These are phyloP conservation scores for Odontamblyopus lacepedii DNA, from an alignment of 2,797 vertebrate genomes.

Conservation along the genomic window DNA sequence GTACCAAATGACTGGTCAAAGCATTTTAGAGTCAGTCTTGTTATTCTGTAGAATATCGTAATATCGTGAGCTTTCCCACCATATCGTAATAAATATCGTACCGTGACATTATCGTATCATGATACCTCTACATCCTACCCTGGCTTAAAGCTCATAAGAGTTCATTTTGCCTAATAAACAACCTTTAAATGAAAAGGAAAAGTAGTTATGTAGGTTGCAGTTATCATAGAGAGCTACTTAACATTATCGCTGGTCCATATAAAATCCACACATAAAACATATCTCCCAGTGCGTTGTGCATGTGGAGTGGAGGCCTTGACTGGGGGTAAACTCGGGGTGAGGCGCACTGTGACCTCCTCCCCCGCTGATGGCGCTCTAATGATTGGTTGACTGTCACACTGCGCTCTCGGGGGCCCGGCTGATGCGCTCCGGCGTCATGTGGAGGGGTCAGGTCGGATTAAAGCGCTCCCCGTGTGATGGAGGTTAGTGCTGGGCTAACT, in stretches of 20 bases:
- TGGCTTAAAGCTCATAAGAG: no score
- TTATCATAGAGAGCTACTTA: no score
- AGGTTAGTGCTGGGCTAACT: constrained; percentile 63
- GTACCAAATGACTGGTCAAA: no score
- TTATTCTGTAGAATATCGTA: no score
- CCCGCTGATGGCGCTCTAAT: constrained; percentile 52
- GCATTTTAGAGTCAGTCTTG: no score
- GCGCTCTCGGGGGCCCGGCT: constrained; percentile 40
- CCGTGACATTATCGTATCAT: no score
- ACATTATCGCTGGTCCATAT: not conserved
- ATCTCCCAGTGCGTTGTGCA: not conserved
- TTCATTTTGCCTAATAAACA: no score
- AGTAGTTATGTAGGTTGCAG: no score
- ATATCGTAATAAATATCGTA: no score
- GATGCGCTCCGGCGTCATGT: constrained; percentile 28
- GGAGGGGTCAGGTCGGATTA: constrained; percentile 77
- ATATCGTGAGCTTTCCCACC: no score
- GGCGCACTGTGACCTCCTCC: constrained; percentile 37
- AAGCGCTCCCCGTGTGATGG: constrained; percentile 70
- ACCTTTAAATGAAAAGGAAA: no score
- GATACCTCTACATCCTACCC: no score
- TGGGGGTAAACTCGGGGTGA: constrained; percentile 48
- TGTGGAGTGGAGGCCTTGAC: constrained; percentile 32
- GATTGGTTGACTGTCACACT: constrained; percentile 55
- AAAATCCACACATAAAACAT: not conserved